phyloP scores from a whole-genome alignment of 2,888 invertebrate genomes.

The Leptopilina myrica region DNA sequence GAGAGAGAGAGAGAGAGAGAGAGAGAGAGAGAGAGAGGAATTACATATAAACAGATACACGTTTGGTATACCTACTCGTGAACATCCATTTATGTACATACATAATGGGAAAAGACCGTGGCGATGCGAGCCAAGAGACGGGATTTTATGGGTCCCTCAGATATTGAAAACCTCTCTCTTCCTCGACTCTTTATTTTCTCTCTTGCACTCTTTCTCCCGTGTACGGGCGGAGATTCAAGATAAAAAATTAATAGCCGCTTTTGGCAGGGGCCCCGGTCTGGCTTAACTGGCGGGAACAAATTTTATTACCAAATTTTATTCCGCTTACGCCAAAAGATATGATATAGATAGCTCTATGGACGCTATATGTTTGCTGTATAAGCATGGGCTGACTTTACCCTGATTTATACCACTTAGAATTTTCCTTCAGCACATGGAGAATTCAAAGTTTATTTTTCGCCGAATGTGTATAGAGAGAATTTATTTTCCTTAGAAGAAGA shows the following conservation, averaged over 20 bases:
- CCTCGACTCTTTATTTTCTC: too few relatives aligned
- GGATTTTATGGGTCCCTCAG: conserved; percentile 60
- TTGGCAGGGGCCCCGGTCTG: conserved; percentile 68
- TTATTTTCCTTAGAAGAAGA: too few relatives aligned
- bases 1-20: too few relatives aligned
- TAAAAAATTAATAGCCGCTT: conserved; percentile 76
- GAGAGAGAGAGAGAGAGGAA: too few relatives aligned
- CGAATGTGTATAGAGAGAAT: not conserved
- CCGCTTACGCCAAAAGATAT: conserved; percentile 64
- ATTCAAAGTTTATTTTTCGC: not conserved
- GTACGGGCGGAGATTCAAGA: conserved; percentile 70
- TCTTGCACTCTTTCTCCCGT: conserved; percentile 45
- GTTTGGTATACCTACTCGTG: conserved; percentile 43
- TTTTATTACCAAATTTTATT: conserved; percentile 75
- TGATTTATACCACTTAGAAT: conserved; percentile 31
- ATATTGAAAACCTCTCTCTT: conserved; percentile 64
- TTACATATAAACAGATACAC: conserved; percentile 39
- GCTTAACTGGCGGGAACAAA: conserved; percentile 75
- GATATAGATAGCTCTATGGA: conserved; percentile 45
- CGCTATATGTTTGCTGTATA: not conserved
- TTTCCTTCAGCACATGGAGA: not conserved
- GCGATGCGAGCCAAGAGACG: conserved; percentile 52
- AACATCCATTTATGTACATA: conserved; percentile 52
- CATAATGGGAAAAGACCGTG: conserved; percentile 57
- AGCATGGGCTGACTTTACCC: conserved; percentile 7